These are phyloP conservation scores for Sinella curviseta DNA, from an alignment of 1,140 invertebrate species.

Conservation along the genomic window DNA sequence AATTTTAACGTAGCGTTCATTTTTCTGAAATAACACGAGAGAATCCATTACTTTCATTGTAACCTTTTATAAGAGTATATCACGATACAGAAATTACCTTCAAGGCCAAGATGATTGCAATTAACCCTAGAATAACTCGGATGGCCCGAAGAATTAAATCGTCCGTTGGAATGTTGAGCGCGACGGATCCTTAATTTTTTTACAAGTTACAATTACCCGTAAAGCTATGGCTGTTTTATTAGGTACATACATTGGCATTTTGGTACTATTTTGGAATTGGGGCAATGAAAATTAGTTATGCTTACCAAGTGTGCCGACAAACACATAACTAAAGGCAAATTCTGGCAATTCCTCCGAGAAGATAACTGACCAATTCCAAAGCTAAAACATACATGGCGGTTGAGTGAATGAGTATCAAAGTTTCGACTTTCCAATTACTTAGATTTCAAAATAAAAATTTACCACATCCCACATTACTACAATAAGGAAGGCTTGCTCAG, in stretches of 20 bases:
- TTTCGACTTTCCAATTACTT: background rate
- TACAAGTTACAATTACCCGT: too few species aligned
- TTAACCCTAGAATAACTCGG: background rate
- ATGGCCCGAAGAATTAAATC: background rate
- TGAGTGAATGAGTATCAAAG: background rate
- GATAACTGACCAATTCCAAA: background rate
- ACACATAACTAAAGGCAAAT: background rate
- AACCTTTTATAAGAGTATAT: too few species aligned
- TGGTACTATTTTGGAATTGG: background rate
- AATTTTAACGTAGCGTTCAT: background rate
- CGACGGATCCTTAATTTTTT: background rate
- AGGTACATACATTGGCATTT: too few species aligned
- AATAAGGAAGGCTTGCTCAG: background rate
- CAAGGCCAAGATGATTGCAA: background rate
- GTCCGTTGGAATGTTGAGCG: background rate
- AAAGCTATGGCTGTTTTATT: too few species aligned
- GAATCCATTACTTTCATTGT: too few species aligned
- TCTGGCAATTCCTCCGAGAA: background rate
- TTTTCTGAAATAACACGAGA: background rate
- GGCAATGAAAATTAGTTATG: background rate
- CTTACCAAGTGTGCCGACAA: background rate
- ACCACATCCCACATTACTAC: background rate
- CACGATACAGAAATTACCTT: background rate
- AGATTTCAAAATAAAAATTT: too few species aligned
- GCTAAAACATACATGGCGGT: background rate